Evolutionary conservation across 2,113 vertebrate genomes (phyloP), one percentile per base, ranked within the genome.

Genomic region (Centrocercus urophasianus): DNA sequence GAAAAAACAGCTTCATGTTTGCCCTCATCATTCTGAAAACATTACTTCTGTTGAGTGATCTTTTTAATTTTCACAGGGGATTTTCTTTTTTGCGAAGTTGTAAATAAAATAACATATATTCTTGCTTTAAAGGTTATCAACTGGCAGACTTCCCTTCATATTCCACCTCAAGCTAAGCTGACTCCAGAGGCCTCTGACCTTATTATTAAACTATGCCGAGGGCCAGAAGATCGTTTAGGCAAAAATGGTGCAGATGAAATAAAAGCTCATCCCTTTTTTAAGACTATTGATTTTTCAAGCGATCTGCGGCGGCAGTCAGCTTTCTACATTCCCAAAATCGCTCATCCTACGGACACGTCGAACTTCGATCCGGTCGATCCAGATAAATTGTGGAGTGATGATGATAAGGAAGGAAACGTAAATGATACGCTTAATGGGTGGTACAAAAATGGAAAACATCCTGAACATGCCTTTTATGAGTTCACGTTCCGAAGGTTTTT

Each of bases 401-500:
- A 97, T 63, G 98, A 98, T 57, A 98, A 98, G 73, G 98, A 98
- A 95, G 98, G 98, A 86, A 98, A 98, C 95, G 97, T 97, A 93
- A 99, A 98, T 22, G 99, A 99, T 96, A 99, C 99, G 2, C 98
- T 99, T 16, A 99, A 98, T 3, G 97, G 98, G 89, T 99, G 99
- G 99, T 99, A 99, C 96, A 99, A 99, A 96, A 99, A 99, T 16
- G 99, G 99, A 75, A 99, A 99, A 88, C 99, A 99, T 96, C 99
- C 99, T 14, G 99, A 99, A 65, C 99, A 99, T 88, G 99, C 99
- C 90, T 99, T 99, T 95, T 99, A 99, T 93, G 99, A 99, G 95
- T 99, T 99, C 96, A 99, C 99, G 74, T 99, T 99, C 97, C 98
- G 99, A 45, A 99, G 99, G 88, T 99, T 99, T 98, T 99, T 99